A percentile compares a stretch with the other conserved stretches of the same genome.
Evolutionary conservation across 2,888 invertebrate species (phyloP).

Genomic region (Crossocerus cetratus): DNA sequence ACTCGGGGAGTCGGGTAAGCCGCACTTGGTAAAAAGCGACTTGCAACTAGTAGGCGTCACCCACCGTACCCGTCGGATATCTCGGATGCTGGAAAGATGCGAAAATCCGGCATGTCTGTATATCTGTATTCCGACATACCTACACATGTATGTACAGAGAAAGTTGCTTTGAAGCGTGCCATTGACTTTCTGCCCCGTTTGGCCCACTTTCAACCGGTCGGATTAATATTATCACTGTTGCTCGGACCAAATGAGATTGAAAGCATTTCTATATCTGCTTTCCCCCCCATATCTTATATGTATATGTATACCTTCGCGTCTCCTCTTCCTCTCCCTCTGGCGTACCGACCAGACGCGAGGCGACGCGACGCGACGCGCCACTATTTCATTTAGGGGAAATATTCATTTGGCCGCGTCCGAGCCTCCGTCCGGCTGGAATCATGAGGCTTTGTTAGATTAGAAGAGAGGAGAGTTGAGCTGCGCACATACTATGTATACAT

Average conservation of each 20-base stretch:
- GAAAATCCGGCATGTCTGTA: no score
- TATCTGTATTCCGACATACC: no score
- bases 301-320: not conserved
- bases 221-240: conserved; percentile 3
- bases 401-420: conserved; percentile 39
- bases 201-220: conserved; percentile 12
- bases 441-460: no score
- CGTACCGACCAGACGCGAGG: not conserved
- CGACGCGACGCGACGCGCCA: conserved; percentile 10
- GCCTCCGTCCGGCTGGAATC: no score
- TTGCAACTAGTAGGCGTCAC: conserved; percentile 44
- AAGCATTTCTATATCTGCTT: not conserved
- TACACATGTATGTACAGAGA: no score
- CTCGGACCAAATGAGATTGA: not conserved
- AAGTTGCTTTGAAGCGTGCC: conserved; percentile 8
- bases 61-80: no score
- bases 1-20: conserved; percentile 51
- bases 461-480: no score
- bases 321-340: not conserved
- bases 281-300: no score
- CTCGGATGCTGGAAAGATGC: no score
- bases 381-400: conserved; percentile 49
- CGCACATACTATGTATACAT: no score
- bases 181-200: not conserved
- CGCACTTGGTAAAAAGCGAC: conserved; percentile 36